Percentiles rank a stretch among this genome's conserved stretches.
Evolutionary conservation across 2,797 vertebrate species (phyloP).

Genomic region (Allobates femoralis): DNA sequence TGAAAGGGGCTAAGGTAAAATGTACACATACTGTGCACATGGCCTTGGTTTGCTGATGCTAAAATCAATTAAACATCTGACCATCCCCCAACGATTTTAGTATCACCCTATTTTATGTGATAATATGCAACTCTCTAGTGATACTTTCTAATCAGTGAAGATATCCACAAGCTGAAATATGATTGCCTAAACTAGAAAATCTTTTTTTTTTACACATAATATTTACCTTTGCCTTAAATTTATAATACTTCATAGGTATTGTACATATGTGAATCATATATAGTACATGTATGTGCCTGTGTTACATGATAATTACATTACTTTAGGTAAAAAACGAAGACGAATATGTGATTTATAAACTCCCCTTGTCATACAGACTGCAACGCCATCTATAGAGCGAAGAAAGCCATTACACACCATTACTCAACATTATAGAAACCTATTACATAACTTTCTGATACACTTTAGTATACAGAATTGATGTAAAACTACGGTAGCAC

Average conservation of each 20-base stretch:
- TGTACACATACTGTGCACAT: too few species aligned
- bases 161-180: too few species aligned
- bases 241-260: neutral
- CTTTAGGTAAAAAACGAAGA: neutral
- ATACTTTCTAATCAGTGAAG: too few species aligned
- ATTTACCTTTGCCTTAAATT: neutral
- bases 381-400: constrained; percentile 17
- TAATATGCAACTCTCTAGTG: too few species aligned
- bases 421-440: too few species aligned
- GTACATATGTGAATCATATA: neutral
- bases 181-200: too few species aligned
- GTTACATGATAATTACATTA: neutral
- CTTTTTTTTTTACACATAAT: neutral
- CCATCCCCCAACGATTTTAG: too few species aligned
- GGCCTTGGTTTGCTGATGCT: too few species aligned
- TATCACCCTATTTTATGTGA: too few species aligned
- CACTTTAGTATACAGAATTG: neutral
- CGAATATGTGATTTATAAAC: neutral
- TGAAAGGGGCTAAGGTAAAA: too few species aligned
- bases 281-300: neutral
- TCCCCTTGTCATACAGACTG: neutral
- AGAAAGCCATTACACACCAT: neutral
- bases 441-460: neutral
- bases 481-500: neutral
- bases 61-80: too few species aligned